phyloP scores from a whole-genome alignment of 2,888 invertebrate genomes.

The Bhutanitis thaidina region DNA sequence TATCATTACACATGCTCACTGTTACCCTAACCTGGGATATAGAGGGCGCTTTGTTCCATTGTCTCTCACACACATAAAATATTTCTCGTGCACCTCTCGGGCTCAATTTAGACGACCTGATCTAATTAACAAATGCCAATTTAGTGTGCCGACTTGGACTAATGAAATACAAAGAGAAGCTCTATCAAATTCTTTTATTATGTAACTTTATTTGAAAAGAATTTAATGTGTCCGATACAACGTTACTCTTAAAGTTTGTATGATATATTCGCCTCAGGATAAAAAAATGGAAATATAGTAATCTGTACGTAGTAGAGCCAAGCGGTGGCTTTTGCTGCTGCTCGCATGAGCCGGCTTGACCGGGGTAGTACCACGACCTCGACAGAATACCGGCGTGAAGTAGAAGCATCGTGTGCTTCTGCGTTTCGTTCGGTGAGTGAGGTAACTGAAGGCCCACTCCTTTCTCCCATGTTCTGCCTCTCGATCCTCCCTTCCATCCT shows the following conservation, averaged over 20 bases:
- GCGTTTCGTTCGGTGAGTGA: no score
- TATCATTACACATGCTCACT: slow-evolving; percentile 12
- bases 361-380: no score
- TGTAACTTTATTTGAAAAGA: not conserved
- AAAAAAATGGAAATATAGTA: no score
- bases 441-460: no score
- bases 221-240: not conserved
- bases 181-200: not conserved
- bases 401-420: no score
- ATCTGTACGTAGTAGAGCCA: no score
- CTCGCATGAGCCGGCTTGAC: no score
- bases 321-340: no score
- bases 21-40: slow-evolving; percentile 4
- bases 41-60: slow-evolving; percentile 14
- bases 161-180: slow-evolving; percentile 17
- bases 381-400: no score
- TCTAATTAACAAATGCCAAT: slow-evolving; percentile 33
- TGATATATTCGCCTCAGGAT: no score
- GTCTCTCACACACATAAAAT: slow-evolving; percentile 19
- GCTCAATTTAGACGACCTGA: slow-evolving; percentile 18
- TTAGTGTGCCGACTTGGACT: slow-evolving; percentile 20
- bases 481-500: no score
- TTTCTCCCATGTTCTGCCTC: no score
- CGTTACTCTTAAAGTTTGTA: not conserved
- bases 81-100: slow-evolving; percentile 12